phyloP scores from a whole-genome alignment of 2,113 vertebrate genomes.

The Anthoscopus minutus region DNA sequence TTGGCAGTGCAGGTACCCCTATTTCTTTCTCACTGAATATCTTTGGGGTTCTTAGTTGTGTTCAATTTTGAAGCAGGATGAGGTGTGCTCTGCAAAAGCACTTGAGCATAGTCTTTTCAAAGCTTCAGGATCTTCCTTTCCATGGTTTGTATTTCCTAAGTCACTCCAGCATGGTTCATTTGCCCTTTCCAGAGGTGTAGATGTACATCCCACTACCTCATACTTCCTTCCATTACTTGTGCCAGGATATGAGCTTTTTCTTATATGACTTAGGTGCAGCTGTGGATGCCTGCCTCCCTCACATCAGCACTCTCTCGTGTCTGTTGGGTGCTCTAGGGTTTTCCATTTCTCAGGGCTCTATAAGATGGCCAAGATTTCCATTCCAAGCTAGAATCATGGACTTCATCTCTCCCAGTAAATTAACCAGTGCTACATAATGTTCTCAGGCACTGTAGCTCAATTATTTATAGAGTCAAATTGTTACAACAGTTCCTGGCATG shows the following conservation, averaged over 20 bases:
- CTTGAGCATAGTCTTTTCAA: neutral
- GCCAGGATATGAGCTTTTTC: neutral
- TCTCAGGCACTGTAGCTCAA: neutral
- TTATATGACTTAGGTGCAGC: fast-evolving
- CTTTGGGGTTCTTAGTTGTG: neutral
- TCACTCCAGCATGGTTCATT: neutral
- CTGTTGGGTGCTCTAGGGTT: neutral
- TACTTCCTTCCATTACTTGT: neutral
- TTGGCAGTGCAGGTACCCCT: neutral
- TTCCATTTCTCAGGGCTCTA: neutral
- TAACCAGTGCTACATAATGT: neutral
- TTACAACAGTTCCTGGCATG: neutral
- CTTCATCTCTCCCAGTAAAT: neutral
- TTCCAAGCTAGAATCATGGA: neutral
- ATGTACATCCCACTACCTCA: neutral
- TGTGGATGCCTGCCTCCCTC: neutral
- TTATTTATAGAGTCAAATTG: conserved; percentile 27
- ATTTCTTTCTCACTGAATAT: neutral
- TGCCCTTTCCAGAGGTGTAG: neutral
- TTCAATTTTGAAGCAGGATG: neutral
- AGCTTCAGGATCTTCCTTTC: neutral
- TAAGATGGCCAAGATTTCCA: neutral
- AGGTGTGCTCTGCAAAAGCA: neutral
- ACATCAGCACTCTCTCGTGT: neutral
- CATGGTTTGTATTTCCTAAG: neutral